Base-by-base conservation (phyloP, 2,113 vertebrate species). In the Actenoides hombroni region DNA sequence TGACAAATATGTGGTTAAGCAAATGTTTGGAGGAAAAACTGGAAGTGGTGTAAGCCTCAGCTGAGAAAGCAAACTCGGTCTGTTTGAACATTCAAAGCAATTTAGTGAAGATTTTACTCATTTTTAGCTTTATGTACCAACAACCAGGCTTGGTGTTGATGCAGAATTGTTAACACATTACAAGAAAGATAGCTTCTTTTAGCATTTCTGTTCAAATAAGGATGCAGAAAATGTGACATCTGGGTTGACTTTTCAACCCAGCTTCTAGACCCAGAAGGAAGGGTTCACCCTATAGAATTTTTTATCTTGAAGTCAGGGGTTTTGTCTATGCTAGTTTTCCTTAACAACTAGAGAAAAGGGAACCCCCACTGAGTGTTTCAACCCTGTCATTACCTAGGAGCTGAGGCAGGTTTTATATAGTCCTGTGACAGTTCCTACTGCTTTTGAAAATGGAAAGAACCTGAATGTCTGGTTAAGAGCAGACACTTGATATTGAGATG, bases 61-160 rank as follows among this genome's bases (percentile, higher is more conserved):
- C 35, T 84, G 64, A 67, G 81, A 93, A 82, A 83, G 54, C 44
- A 65, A 81, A 87, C 51, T 79, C 39, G 24, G 26, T 64, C 40
- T 87, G 37, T 85, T 88, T 71, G 68, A 92, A 63, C 42, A 49
- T 81, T 76, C 57, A 37, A 63, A 95, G 61, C 61, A 46, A 75
- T 92, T 92, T 65, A 76, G 31, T 80, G 75, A 91, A 77, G 60
- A 80, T 59, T 74, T 97, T 89, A 71, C 71, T 89, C 37, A 56
- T 60, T 95, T 97, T 88, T 79, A 76, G 49, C 57, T 82, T 84
- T 88, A 39, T 46, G 25, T 87, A 46, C 67, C 26, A 44, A 82
- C 57, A 67, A 8, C 53, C n/a, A 69, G 51, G 44, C 54, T 69
- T 70, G 29, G 25, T 42, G n/a, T 76, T 77, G 44, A 44, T 89